Base-by-base conservation (phyloP, 2,113 vertebrate genomes). In the Uria aalge region DNA sequence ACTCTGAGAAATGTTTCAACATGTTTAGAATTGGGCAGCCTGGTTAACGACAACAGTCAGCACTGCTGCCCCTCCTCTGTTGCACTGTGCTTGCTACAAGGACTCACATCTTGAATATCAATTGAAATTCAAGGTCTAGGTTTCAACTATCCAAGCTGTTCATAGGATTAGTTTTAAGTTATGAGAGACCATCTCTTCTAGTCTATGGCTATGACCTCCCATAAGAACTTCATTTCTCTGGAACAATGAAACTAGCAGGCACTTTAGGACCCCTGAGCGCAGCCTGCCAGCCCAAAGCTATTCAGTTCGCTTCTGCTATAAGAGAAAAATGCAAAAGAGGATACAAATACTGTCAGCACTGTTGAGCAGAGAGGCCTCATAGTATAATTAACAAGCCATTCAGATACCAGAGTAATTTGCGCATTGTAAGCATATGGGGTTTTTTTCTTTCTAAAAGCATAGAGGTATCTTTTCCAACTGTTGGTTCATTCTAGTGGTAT, bases 391-490 rank as follows among this genome's bases (percentile, higher is more conserved):
- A 40, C 2, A 82, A 74, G 12, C 20, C 22, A 18, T 48, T n/a
- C 24, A 52, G 15, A 48, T 62, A 47, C 27, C 22, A 45, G 59
- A 73, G 41, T 72, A 64, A 57, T 84, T 74, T 84, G 7, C 19
- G 21, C 62, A 8, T 47, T 2, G 0, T 82, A 69, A 87, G 19
- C 21, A 13, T 34, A 30, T 64, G 16, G 5, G 2, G 0, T 0
- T 32, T 71, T 85, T 74, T 55, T 41, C 18, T 88, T 79, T 23
- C 26, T 68, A 7, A 72, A 52, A 72, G 5, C 11, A n/a, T 56
- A 55, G 15, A 71, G 5, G 4, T 53, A 50, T 50, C 11, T 73
- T 81, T 93, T 47, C 34, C n/a, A 88, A 34, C 17, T 86, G 8
- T 41, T 77, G 7, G 12, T 45, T 94, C 6, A 27, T 88, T 52